Percentiles rank a stretch among this genome's conserved stretches.
phyloP scores from a whole-genome alignment of 2,797 vertebrate genomes.

The Poeciliopsis infans region DNA sequence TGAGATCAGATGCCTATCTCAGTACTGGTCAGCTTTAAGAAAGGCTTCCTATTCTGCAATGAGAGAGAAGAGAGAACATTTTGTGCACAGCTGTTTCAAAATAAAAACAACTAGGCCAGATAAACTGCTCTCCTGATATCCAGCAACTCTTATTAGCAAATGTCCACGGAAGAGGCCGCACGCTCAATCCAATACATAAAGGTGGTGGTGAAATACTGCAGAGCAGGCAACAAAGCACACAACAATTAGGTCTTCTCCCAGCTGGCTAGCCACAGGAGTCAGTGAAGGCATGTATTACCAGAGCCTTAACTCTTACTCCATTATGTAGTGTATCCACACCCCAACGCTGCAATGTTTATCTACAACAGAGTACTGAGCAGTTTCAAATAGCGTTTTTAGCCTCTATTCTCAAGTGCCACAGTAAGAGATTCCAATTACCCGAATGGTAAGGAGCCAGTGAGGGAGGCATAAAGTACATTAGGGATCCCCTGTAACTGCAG shows the following conservation, averaged over 20 bases:
- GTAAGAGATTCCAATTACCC: constrained; percentile 82
- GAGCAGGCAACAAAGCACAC: constrained; percentile 79
- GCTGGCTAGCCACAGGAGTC: constrained; percentile 78
- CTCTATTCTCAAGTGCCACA: constrained; percentile 81
- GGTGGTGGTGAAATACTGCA: constrained; percentile 77
- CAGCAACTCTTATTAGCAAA: constrained; percentile 74
- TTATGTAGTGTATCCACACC: constrained; percentile 80
- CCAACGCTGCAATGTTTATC: constrained; percentile 79
- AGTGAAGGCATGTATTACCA: constrained; percentile 81
- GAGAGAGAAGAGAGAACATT: constrained; percentile 16
- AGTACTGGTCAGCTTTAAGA: constrained; percentile 61
- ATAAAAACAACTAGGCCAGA: constrained; percentile 70
- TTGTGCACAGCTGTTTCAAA: constrained; percentile 58
- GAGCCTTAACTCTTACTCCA: constrained; percentile 80
- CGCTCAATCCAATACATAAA: constrained; percentile 74
- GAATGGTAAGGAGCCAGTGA: constrained; percentile 81
- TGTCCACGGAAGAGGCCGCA: constrained; percentile 71
- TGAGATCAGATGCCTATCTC: constrained; percentile 78
- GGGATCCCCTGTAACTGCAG: constrained; percentile 79
- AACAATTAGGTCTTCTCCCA: constrained; percentile 82
- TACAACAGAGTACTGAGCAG: constrained; percentile 81
- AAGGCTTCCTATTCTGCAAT: constrained; percentile 53
- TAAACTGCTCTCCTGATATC: constrained; percentile 77
- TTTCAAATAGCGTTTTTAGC: constrained; percentile 83
- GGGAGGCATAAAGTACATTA: constrained; percentile 82